Evolutionary conservation across 2,113 vertebrate genomes (phyloP), one percentile per base, ranked within the genome.

Genomic region (Muntiacus muntjak): DNA sequence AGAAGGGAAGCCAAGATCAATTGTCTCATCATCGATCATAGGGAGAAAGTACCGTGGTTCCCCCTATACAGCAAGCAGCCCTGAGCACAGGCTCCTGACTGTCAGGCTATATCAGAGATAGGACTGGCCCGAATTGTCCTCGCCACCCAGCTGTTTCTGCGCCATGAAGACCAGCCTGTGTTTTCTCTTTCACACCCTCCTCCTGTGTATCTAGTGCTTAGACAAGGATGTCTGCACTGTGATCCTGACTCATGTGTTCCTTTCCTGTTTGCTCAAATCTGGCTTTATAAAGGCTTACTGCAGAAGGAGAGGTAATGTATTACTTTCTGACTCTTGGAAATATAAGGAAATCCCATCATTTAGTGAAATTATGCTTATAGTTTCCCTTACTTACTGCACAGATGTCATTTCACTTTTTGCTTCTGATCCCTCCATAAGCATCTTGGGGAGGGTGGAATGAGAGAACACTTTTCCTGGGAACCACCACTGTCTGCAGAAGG

Each of bases 261-360:
- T 81, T 93, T 86, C 21, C 40, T 33, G 25, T 93, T 89, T 58
- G 23, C 52, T n/a, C 12, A 21, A 6, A 58, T 58, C 28, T 83
- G 47, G 36, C 45, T 87, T 81, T 74, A 55, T 36, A 84, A 71
- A 74, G 25, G 1, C 25, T 64, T 45, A 17, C 52, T 64, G 71
- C 71, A 89, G 43, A 67, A 74, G 21, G 36, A 91, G n/a, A 89
- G 52, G 40, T 45, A 15, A 88, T 88, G 40, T 88, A 92, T 64
- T 85, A 81, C 60, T 47, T 40, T 86, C 76, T 89, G 87, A 87
- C 71, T 74, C 93, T 64, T 9, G 78, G 71, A 89, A 95, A 96
- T 91, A 76, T 14, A 93, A 94, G 57, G 52, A 96, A 89, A 87
- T 83, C 62, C 71, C 83, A 89, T 93, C 47, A 94, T n/a, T 54